A percentile compares a stretch with the other conserved stretches of the same genome.
These are phyloP conservation scores for Tholera decimalis DNA, from an alignment of 2,888 invertebrate genomes.

Conservation along the genomic window DNA sequence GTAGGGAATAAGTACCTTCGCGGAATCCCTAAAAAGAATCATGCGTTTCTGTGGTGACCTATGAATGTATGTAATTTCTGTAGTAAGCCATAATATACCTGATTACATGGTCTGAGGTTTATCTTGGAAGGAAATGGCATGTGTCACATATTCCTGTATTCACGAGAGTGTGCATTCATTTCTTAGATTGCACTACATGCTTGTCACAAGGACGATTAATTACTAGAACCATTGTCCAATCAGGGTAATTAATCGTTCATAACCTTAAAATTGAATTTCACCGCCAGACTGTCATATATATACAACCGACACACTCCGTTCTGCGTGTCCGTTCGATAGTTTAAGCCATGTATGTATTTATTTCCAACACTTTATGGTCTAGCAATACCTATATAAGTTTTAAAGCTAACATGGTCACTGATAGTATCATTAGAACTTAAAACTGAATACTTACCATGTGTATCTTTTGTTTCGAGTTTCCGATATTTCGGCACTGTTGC, in stretches of 20 bases:
- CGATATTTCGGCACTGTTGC: too few species aligned
- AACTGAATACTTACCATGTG: too few species aligned
- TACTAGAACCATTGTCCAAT: not conserved
- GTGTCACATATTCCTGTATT: not conserved
- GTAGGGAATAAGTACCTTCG: not conserved
- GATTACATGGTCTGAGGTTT: not conserved
- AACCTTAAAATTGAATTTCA: not conserved
- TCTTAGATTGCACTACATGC: not conserved
- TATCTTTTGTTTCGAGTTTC: too few species aligned
- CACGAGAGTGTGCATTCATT: not conserved
- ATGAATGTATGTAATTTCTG: conserved; percentile 13
- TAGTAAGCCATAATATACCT: not conserved
- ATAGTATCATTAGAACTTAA: too few species aligned
- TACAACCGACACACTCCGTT: too few species aligned
- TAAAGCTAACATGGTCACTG: too few species aligned
- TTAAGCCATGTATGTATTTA: too few species aligned
- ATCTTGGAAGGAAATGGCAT: conserved; percentile 1
- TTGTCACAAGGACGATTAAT: not conserved
- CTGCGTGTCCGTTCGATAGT: too few species aligned
- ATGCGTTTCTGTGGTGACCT: not conserved
- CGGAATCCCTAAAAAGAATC: not conserved
- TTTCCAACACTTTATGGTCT: too few species aligned
- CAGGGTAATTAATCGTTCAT: not conserved
- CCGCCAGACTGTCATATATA: too few species aligned
- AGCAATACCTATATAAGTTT: too few species aligned